Evolutionary conservation across 1,140 invertebrate species (phyloP).

Genomic region (Pseudomyrmex gracilis): DNA sequence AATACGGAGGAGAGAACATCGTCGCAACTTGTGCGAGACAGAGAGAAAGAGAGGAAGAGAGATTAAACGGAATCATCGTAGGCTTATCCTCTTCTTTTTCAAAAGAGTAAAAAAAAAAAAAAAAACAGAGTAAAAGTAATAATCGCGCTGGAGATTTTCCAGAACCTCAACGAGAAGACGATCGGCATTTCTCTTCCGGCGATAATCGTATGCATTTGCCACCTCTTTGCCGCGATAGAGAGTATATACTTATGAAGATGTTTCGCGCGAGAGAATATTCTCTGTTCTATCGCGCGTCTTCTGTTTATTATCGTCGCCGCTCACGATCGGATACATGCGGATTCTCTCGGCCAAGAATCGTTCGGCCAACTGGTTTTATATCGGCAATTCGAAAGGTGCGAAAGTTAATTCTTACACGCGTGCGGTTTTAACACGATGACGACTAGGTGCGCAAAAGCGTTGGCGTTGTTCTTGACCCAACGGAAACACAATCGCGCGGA

Average conservation of each 20-base stretch:
- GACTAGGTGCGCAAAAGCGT: conserved; percentile 17
- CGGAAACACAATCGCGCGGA: conserved; percentile 57
- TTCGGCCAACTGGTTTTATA: conserved; percentile 73
- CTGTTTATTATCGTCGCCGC: not conserved
- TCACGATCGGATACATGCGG: not conserved
- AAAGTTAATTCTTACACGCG: conserved; percentile 58
- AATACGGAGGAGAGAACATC: conserved; percentile 8
- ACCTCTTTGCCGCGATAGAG: not conserved
- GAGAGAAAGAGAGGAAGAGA: conserved; percentile 3
- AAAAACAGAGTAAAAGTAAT: no score
- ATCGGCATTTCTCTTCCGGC: not conserved
- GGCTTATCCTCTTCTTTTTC: conserved; percentile 46
- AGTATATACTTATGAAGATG: conserved; percentile 24
- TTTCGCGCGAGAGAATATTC: not conserved
- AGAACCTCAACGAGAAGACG: not conserved
- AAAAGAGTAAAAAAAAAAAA: no score
- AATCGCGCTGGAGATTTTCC: not conserved
- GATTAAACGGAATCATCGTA: conserved; percentile 12
- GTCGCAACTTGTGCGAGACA: not conserved
- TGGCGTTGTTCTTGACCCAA: conserved; percentile 70
- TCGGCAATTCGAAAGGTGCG: conserved; percentile 69
- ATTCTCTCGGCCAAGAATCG: not conserved
- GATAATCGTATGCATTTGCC: not conserved
- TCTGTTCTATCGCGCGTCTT: no score
- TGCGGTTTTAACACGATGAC: conserved; percentile 23